Evolutionary conservation across 92 coral and sea anemone genomes (phyloP).

Genomic region (Zoanthus sansibaricus): DNA sequence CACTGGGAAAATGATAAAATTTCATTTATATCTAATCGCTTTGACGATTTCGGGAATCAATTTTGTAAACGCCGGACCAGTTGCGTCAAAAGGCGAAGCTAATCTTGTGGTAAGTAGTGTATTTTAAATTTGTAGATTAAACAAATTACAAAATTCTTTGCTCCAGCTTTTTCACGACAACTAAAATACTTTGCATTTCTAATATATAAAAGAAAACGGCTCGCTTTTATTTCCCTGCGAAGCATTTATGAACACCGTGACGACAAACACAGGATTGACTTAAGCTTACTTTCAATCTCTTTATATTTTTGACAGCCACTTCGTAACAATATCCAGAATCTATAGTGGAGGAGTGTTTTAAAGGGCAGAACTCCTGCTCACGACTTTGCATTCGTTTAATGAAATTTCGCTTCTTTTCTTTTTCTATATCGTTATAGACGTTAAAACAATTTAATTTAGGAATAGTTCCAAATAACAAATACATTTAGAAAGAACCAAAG

Average conservation of each 20-base stretch:
- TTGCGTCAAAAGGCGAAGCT: slow-evolving; percentile 40
- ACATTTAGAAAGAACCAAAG: neutral
- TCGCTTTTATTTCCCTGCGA: neutral
- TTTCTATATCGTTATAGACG: neutral
- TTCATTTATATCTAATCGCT: neutral
- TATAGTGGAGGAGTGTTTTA: neutral
- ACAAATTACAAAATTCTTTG: neutral
- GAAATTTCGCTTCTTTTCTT: neutral
- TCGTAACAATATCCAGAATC: neutral
- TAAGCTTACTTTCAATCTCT: slow-evolving; percentile 1
- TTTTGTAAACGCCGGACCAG: slow-evolving; percentile 24
- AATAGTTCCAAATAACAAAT: neutral
- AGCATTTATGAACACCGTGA: neutral
- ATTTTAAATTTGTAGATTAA: slow-evolving; percentile 3
- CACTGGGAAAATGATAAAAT: neutral
- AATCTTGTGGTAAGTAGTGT: slow-evolving; percentile 26
- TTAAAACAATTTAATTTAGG: neutral
- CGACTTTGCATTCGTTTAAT: neutral
- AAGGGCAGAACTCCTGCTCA: neutral
- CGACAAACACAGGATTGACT: slow-evolving; percentile 15
- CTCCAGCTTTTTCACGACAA: neutral
- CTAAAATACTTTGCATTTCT: neutral
- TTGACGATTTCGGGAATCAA: neutral
- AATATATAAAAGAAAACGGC: neutral
- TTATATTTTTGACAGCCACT: neutral